Base-by-base conservation (phyloP, 2,888 invertebrate genomes). In the Eupithecia exiguata region DNA sequence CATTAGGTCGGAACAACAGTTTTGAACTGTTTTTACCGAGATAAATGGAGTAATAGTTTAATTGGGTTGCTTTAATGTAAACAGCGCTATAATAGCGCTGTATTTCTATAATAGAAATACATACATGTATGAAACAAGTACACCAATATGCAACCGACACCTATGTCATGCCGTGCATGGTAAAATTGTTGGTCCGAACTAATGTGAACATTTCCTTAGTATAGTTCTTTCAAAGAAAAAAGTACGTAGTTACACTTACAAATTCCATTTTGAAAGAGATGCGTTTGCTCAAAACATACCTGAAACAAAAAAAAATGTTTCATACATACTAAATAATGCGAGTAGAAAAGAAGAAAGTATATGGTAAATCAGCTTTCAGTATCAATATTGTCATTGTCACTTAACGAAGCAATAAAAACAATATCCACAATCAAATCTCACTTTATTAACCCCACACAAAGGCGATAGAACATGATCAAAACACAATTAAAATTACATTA, bases 401-500 rank as follows among this genome's bases (percentile, higher is more conserved):
- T 9, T 49, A 16, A n/a, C 1, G 14, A 58, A 58, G 58, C 25
- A 58, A 53, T 21, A 53, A 53, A 21, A 58, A 58, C 12, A 58
- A 58, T 5, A 25, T 58, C 5, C 5, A 58, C 25, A 58, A 25
- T 58, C 58, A 58, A 58, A 58, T 25, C 58, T 58, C 58, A 14
- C 35, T 62, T 62, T 35, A 62, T 18, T 9, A 62, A 62, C 35
- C 16, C 35, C 2, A 35, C 62, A 25, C 21, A 14, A 14, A 40
- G 21, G 10, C 21, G 5, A 66, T 82, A 79, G 83, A 86, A 86
- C 82, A 84, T 84, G 86, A 86, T 87, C 86, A 86, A 87, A 88
- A 88, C 83, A 85, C 86, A 89, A 91, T 90, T 88, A 90, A 88
- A 88, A 88, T 88, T 88, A 84, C 86, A 91, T 91, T 89, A 91